Evolutionary conservation across 2,888 invertebrate genomes (phyloP), one percentile per base, ranked within the genome.

Genomic region (Laspeyria flexula): DNA sequence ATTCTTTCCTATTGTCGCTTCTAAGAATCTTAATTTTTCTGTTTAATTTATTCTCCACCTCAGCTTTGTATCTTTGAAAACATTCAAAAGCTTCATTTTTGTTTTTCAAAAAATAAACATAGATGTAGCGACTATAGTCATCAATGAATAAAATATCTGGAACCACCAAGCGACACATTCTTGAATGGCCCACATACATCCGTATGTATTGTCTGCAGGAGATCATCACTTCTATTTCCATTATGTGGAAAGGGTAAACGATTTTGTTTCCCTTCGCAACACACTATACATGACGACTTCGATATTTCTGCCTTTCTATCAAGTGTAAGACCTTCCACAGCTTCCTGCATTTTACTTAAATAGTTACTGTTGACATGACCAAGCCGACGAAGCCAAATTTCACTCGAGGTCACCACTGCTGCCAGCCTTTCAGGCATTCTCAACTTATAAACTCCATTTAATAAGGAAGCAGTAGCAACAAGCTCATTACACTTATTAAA

Each of bases 391-490:
- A 53, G 57, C 57, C 58, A 58, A 9, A 39, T 15, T 18, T 18
- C 18, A 18, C 18, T 18, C 5, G 18, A 18, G 29, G 45, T 50
- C 16, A 33, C 46, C 42, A 38, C 39, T 25, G 44, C 51, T 25
- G 37, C 27, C 11, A 15, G 31, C 25, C 27, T 15, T 13, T 53
- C 41, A 29, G 45, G 47, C 49, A 54, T 50, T 9, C 55, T 60
- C 21, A 62, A 12, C 40, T 60, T 65, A 35, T 65, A 64, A 3
- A 69, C 64, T 10, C 67, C 65, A 42, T 66, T 63, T 21, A 65
- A 31, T 34, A 60, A 11, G 12, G 23, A 38, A 3, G 63, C 70
- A 42, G 57, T 60, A 46, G 55, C 66, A 5, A 71, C 64, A 5
- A 68, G 45, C 31, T 40, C 51, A 35, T 43, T 35, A 30, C 10